Conservation (phyloP, 2,797 vertebrate species). For the Sebastiscus tertius region DNA sequence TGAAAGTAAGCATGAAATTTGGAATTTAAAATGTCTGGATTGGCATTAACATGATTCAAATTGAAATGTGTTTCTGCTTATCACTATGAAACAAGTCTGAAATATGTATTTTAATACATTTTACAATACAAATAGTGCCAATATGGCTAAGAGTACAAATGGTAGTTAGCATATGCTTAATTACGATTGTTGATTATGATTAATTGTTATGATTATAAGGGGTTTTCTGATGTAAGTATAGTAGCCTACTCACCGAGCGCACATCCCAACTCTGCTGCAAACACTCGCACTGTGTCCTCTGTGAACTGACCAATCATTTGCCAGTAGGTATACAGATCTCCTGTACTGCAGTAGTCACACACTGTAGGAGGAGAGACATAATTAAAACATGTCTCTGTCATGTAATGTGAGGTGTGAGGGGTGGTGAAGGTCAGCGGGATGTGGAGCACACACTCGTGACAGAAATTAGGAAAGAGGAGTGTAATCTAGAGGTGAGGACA, state of each 20-base stretch:
- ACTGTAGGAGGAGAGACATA: constrained; percentile 71
- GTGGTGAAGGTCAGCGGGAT: background rate
- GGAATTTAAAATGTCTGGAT: too few species aligned
- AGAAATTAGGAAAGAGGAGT: constrained; percentile 8
- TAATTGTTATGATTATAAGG: too few species aligned
- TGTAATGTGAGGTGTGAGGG: background rate
- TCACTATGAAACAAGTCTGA: too few species aligned
- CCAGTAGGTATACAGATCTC: constrained; percentile 92
- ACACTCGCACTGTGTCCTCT: constrained; percentile 86
- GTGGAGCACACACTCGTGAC: constrained; percentile 41
- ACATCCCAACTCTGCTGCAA: constrained; percentile 89
- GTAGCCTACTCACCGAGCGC: constrained; percentile 86
- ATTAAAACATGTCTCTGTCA: constrained; percentile 29
- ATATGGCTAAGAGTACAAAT: too few species aligned
- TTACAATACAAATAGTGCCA: too few species aligned
- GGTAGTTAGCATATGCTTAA: too few species aligned
- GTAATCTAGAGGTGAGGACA: constrained; percentile 10
- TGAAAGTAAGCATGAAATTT: too few species aligned
- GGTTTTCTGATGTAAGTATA: background rate
- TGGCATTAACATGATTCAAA: too few species aligned
- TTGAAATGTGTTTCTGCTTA: too few species aligned
- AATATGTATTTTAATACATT: too few species aligned
- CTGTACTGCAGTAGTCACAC: constrained; percentile 91
- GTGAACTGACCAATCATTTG: constrained; percentile 82
- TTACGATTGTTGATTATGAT: too few species aligned